A percentile compares a stretch with the other conserved stretches of the same genome.
phyloP scores from a whole-genome alignment of 2,888 invertebrate genomes.

The Macrophya alboannulata region DNA sequence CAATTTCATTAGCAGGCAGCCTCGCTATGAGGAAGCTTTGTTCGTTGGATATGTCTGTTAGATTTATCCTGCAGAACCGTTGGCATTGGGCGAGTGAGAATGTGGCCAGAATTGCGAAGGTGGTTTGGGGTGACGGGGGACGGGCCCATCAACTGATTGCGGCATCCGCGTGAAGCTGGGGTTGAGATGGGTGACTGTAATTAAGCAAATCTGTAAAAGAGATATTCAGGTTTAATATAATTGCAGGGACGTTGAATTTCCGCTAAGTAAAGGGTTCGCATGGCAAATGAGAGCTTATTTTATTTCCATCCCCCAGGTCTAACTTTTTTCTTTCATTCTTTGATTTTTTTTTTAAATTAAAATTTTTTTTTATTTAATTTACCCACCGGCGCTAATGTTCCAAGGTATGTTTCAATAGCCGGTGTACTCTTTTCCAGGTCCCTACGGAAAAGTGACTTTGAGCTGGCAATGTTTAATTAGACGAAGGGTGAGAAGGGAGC shows the following conservation, averaged over 20 bases:
- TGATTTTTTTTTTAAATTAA: not conserved
- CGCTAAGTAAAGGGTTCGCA: constrained; percentile 50
- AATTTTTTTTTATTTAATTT: constrained; percentile 18
- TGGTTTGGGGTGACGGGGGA: constrained; percentile 24
- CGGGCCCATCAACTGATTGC: constrained; percentile 67
- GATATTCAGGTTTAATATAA: constrained; percentile 57
- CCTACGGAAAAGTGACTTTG: constrained; percentile 20
- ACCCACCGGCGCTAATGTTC: constrained; percentile 33
- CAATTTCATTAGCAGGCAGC: constrained; percentile 68
- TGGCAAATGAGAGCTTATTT: constrained; percentile 55
- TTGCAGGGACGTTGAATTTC: constrained; percentile 46
- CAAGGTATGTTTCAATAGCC: constrained; percentile 35
- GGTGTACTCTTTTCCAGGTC: constrained; percentile 11
- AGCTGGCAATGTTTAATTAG: constrained; percentile 53
- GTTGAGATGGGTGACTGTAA: constrained; percentile 60
- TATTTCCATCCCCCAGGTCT: constrained; percentile 37
- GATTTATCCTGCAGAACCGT: constrained; percentile 59
- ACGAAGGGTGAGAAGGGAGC: constrained; percentile 50
- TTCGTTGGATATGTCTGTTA: constrained; percentile 57
- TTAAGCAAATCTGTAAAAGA: constrained; percentile 65
- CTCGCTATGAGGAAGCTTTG: constrained; percentile 59
- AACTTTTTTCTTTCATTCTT: not conserved
- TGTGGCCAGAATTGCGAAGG: constrained; percentile 35
- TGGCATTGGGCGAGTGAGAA: constrained; percentile 45
- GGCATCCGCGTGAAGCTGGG: constrained; percentile 58